Evolutionary conservation across 2,797 vertebrate species (phyloP).

Genomic region (Chaunax sp.): DNA sequence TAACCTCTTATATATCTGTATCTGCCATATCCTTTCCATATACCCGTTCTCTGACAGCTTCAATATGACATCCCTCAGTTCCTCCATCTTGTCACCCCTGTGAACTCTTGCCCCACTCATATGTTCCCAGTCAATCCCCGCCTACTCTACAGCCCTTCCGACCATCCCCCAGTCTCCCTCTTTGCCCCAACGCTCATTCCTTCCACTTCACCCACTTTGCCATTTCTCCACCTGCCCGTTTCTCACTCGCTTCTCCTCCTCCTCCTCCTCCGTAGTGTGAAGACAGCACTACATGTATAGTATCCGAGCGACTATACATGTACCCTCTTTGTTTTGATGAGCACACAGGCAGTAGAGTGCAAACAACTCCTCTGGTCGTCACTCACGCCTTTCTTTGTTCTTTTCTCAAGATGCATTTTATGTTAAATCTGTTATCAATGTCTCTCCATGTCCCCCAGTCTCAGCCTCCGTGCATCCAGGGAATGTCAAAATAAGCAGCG

Average conservation of each 20-base stretch:
- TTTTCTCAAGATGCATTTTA: slow-evolving; percentile 18
- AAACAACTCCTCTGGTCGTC: slow-evolving; percentile 9
- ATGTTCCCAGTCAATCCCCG: slow-evolving; percentile 73
- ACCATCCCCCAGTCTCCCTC: slow-evolving; percentile 66
- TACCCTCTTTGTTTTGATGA: slow-evolving; percentile 49
- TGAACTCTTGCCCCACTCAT: slow-evolving; percentile 76
- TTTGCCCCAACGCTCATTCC: slow-evolving; percentile 66
- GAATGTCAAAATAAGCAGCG: slow-evolving; percentile 97
- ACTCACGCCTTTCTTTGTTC: slow-evolving; percentile 26
- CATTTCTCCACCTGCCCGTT: slow-evolving; percentile 77
- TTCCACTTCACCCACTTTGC: slow-evolving; percentile 82
- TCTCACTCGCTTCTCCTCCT: slow-evolving; percentile 67
- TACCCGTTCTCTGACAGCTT: slow-evolving; percentile 36
- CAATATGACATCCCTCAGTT: slow-evolving; percentile 62
- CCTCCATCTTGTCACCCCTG: slow-evolving; percentile 64
- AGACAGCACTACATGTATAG: slow-evolving; percentile 21
- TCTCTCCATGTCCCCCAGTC: slow-evolving; percentile 75
- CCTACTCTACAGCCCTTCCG: slow-evolving; percentile 39
- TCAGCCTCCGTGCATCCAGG: slow-evolving; percentile 93
- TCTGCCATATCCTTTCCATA: slow-evolving; percentile 23
- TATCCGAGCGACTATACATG: slow-evolving; percentile 34
- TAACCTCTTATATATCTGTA: slow-evolving; percentile 1
- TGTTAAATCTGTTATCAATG: slow-evolving; percentile 1
- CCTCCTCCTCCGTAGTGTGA: slow-evolving; percentile 23
- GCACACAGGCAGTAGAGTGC: slow-evolving; percentile 35